Conservation (phyloP, 2,888 invertebrate genomes). For the Andrena bucephala region DNA sequence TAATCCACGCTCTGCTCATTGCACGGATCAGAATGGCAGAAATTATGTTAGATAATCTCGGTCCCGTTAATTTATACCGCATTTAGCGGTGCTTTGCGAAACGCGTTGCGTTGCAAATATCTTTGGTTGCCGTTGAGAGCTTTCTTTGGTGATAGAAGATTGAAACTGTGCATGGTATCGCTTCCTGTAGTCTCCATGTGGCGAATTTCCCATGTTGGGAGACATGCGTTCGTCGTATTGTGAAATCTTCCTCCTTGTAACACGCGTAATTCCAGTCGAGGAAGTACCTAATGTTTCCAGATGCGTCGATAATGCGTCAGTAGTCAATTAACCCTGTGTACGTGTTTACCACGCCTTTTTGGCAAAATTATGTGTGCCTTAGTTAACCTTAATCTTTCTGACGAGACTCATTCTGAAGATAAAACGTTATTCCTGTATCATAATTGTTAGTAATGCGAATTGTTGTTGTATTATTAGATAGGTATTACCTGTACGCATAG, state of each 20-base stretch:
- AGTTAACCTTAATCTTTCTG: conserved; percentile 45
- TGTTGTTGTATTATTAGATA: neutral
- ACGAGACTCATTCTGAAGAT: neutral
- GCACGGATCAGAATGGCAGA: neutral
- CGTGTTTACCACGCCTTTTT: neutral
- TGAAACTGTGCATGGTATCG: conserved; percentile 1
- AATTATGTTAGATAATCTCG: conserved; percentile 24
- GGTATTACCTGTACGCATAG: too few species aligned
- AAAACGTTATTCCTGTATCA: neutral
- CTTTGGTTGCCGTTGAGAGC: neutral
- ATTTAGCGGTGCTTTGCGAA: neutral
- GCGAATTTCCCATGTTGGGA: conserved; percentile 12
- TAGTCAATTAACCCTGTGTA: neutral
- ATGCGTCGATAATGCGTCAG: neutral
- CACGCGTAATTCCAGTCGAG: neutral
- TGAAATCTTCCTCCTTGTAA: conserved; percentile 9
- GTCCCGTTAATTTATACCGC: conserved; percentile 24
- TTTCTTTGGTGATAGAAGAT: neutral
- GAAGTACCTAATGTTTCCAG: neutral
- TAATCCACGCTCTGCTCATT: neutral
- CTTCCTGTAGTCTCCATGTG: conserved; percentile 47
- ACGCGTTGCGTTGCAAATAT: neutral
- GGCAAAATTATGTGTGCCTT: neutral
- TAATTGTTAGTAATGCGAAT: neutral
- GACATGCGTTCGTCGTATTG: neutral